Conservation (phyloP, 2,888 invertebrate species). For the Noctua pronuba region DNA sequence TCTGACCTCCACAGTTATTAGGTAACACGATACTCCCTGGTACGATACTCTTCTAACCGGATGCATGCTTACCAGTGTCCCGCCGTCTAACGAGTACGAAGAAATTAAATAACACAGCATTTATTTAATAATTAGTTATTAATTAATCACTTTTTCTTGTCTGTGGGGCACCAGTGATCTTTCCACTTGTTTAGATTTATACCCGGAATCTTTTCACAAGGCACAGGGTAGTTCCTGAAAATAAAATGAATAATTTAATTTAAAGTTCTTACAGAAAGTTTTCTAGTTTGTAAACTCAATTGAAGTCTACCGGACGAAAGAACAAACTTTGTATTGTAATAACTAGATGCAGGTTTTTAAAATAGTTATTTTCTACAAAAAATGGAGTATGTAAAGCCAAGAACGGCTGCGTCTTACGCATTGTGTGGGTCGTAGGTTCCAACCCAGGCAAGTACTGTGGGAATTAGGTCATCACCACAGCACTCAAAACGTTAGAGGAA, state of each 20-base stretch:
- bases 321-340: neutral
- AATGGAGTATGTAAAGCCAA: neutral
- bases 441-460: neutral
- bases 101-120: neutral
- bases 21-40: too few species aligned
- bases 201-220: constrained; percentile 46
- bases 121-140: neutral
- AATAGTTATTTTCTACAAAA: neutral
- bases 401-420: neutral
- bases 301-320: too few species aligned
- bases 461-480: neutral
- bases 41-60: neutral
- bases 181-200: constrained; percentile 51
- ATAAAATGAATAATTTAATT: neutral
- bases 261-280: neutral
- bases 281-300: neutral
- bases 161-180: constrained; percentile 47
- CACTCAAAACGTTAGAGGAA: neutral
- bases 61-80: neutral
- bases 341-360: neutral
- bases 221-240: constrained; percentile 49
- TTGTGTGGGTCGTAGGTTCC: neutral
- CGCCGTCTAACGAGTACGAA: neutral
- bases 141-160: constrained; percentile 17
- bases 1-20: too few species aligned